Base-by-base conservation (phyloP, 2,113 vertebrate genomes). In the Tupaia chinensis region DNA sequence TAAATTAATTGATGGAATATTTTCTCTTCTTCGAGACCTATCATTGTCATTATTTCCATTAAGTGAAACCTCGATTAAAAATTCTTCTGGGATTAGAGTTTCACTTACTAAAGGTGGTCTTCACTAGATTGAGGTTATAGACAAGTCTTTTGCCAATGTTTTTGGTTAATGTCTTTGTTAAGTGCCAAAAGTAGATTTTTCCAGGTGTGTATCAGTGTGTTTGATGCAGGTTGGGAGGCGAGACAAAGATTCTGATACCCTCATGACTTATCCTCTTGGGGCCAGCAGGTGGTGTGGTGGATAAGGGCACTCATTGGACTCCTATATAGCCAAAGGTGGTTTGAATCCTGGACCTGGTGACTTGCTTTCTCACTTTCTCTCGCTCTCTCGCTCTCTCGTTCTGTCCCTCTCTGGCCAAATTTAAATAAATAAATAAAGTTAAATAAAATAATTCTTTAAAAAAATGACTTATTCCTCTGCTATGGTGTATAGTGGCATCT, bases 31-130 rank as follows among this genome's bases (percentile, higher is more conserved):
- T 80, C 34, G 74, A 60, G 60, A 82, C 56, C 17, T 54, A 27
- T 65, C 17, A 56, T 53, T 54, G 15, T 70, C 60, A 83, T 81
- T 92, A 91, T 94, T 94, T 93, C 23, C 27, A 77, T 78, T 94
- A 70, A 88, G 69, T 91, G 22, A 95, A 91, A 74, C 15, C 17
- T 93, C 58, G 66, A 32, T 89, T 87, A 95, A 86, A 11, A 94
- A 85, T 91, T 78, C 22, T 94, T 15, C 13, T 91, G 17, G 5
- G 15, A 53, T 82, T 74, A 81, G 15, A 44, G 34, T 74, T 86
- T 63, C 7, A 66, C 20, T 94, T 96, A 82, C 74, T 95, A 79
- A 94, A 83, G 4, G n/a, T 94, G 65, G 15, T 74, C 60, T 79
- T 56, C 66, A 10, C 25, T 86, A 93, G 65, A 87, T 1, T 76